Evolutionary conservation across 2,888 invertebrate genomes (phyloP).

Genomic region (Morpho deidamia): DNA sequence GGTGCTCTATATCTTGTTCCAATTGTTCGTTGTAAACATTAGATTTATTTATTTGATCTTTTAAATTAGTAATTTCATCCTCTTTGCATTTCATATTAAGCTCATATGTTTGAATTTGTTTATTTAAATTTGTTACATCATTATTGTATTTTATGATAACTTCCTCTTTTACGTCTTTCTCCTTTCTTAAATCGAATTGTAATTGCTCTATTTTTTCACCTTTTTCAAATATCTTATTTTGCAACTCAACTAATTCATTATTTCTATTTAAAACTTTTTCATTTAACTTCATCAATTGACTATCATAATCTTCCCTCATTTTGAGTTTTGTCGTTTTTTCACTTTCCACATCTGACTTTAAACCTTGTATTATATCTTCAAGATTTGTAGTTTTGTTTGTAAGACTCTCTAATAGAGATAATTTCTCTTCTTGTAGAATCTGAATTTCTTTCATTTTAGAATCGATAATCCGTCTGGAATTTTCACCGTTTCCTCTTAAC

Average conservation of each 20-base stretch:
- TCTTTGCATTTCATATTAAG: conserved; percentile 36
- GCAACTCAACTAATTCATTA: conserved; percentile 61
- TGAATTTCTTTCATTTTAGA: conserved; percentile 53
- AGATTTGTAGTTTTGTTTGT: conserved; percentile 52
- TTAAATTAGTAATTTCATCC: conserved; percentile 38
- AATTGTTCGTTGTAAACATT: conserved; percentile 33
- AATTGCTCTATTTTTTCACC: conserved; percentile 53
- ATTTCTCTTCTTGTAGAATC: conserved; percentile 58
- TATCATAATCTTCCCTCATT: conserved; percentile 55
- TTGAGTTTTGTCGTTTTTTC: conserved; percentile 48
- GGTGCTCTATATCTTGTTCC: conserved; percentile 39
- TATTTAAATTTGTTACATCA: conserved; percentile 35
- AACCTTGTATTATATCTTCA: conserved; percentile 41
- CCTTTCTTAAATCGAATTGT: conserved; percentile 45
- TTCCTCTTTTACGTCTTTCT: conserved; percentile 40
- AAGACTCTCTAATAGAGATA: conserved; percentile 50
- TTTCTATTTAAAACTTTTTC: conserved; percentile 62
- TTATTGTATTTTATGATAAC: conserved; percentile 39
- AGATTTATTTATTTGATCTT: conserved; percentile 32
- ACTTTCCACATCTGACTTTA: conserved; percentile 44
- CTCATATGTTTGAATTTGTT: conserved; percentile 33
- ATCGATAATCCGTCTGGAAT: conserved; percentile 42
- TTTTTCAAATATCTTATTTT: conserved; percentile 53
- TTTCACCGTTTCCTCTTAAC: conserved; percentile 45
- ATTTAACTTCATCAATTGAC: conserved; percentile 55